phyloP scores from a whole-genome alignment of 1,140 invertebrate species.

The Pseudomyrmex sp. region DNA sequence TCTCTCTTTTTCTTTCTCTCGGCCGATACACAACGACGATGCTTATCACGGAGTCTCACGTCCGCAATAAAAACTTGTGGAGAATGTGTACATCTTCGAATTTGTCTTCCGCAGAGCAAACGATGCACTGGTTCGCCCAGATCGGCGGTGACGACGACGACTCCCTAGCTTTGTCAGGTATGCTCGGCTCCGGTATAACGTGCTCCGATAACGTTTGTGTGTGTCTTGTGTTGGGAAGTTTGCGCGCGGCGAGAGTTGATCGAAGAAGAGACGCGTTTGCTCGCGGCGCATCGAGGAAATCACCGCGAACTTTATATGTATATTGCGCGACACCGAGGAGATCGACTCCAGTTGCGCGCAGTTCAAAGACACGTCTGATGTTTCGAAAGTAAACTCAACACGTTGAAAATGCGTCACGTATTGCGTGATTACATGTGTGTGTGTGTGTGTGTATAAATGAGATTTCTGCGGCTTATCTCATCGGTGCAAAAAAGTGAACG shows the following conservation, averaged over 20 bases:
- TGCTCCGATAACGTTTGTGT: slow-evolving; percentile 51
- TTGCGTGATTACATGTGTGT: neutral
- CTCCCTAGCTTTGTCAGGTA: slow-evolving; percentile 80
- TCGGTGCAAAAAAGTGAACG: neutral
- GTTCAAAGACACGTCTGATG: neutral
- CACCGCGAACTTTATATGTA: too few relatives aligned
- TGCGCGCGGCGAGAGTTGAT: slow-evolving; percentile 7
- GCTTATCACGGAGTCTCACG: neutral
- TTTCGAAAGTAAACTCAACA: neutral
- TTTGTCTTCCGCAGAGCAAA: slow-evolving; percentile 82
- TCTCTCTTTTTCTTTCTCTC: neutral
- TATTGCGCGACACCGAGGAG: too few relatives aligned
- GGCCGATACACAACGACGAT: neutral
- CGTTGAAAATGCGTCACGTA: neutral
- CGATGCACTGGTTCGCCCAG: slow-evolving; percentile 85
- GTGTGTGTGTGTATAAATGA: neutral
- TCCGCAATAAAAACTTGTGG: neutral
- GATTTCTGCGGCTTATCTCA: neutral
- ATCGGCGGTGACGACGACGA: slow-evolving; percentile 78
- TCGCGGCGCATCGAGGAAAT: neutral
- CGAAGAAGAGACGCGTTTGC: neutral
- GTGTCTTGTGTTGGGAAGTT: slow-evolving; percentile 38
- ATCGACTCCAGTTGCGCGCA: neutral
- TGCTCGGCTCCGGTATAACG: slow-evolving; percentile 54
- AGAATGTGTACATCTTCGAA: slow-evolving; percentile 55